Base-by-base conservation (phyloP, 2,888 invertebrate species). In the Patella pellucida region DNA sequence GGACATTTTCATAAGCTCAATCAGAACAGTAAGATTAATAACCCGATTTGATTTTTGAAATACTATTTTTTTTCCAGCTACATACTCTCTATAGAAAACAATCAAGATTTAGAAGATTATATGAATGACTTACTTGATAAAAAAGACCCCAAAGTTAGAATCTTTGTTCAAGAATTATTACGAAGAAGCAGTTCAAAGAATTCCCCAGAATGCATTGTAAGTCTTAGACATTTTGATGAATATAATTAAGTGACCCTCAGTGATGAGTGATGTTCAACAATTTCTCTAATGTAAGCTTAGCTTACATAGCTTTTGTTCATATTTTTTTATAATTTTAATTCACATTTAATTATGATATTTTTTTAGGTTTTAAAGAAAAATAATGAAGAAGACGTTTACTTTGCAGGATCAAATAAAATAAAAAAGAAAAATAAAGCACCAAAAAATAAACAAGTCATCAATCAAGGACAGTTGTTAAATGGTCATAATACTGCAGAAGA, bases 31-130 rank as follows among this genome's bases (percentile, higher is more conserved):
- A 71, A 15, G 16, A 27, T 70, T 31, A 19, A 19, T 52, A 56
- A 15, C n/a, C 23, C 23, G 5, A 14, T 41, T 27, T 71, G 51
- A n/a, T 31, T 50, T 71, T 11, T 15, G 51, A n/a, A n/a, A n/a
- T n/a, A n/a, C n/a, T n/a, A n/a, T n/a, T 41, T 70, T 11, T 73
- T 62, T 82, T 83, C 70, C 89, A 96, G 96, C 54, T 95, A 94
- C 84, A 94, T 97, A 54, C 87, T 94, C 77, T 92, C 94, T 19
- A 95, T 97, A 83, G 93, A 94, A 85, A 93, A 93, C 86, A 93
- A 94, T 75, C 92, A 92, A 77, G 96, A 95, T 85, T 92, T 96
- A 71, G 94, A 95, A 83, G 95, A 95, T 77, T 96, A 96, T 86
- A 94, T 96, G 91, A 93, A 93, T 84, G 94, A 94, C 71, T 92